Evolutionary conservation across 1,140 invertebrate species (phyloP), one percentile per base, ranked within the genome.

Genomic region (Neodiprion fabricii): DNA sequence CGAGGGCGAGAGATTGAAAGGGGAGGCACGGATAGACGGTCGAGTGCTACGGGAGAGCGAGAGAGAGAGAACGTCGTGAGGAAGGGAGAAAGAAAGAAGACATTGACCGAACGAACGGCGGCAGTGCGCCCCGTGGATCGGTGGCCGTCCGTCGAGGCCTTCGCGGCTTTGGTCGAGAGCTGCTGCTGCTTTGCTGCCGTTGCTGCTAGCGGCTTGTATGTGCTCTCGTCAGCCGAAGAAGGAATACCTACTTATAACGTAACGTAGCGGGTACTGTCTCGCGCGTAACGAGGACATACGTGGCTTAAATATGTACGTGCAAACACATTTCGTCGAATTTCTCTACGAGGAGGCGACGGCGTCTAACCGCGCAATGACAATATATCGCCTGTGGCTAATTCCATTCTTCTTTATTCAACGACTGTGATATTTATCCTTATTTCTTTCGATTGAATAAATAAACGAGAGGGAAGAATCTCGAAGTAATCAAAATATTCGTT

Each of bases 61-160:
- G 67, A 48, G 67, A 7, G 67, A 69, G 67, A 49, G 67, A n/a
- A 72, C 70, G 77, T 67, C 69, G 76, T 77, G 74, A 74, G 73
- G 75, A 81, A 83, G 79, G 79, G 79, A 81, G 78, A 79, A 77
- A 77, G 77, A 79, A 82, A 82, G 79, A 83, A 88, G 86, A 88
- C 87, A 88, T 87, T 88, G 87, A 87, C 87, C 86, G 87, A 87
- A 85, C 81, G 80, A 84, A 84, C 80, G 85, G 82, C 84, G 83
- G 82, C 79, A 76, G 21, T 21, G 67, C 84, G 78, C 82, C 84
- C 85, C 53, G 53, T 61, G 53, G 53, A 12, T 17, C 53, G 53
- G 11, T 12, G 53, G n/a, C n/a, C 53, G 53, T 17, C 53, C 53
- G 53, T 83, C 70, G 81, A 82, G 82, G 80, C 83, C 82, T 83